phyloP scores from a whole-genome alignment of 2,797 vertebrate species.

The Gymnoscopelus microlampas region DNA sequence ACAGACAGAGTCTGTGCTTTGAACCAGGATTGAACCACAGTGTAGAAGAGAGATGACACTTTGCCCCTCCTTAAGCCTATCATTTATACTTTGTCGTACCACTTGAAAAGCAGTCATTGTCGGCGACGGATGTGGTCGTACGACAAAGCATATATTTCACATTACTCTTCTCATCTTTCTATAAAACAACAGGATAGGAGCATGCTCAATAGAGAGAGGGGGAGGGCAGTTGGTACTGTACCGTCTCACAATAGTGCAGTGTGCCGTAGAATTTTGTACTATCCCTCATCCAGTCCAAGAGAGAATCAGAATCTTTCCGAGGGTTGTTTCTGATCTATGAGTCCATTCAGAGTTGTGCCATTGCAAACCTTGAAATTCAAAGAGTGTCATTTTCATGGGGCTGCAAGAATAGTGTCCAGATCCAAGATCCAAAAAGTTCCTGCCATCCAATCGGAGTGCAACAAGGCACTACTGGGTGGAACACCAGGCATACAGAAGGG shows the following conservation, averaged over 20 bases:
- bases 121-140: too few species aligned
- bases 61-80: slow-evolving; percentile 3
- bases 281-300: slow-evolving; percentile 25
- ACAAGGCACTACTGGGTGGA: slow-evolving; percentile 80
- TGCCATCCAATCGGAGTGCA: slow-evolving; percentile 75
- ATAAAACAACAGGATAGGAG: slow-evolving; percentile 44
- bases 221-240: slow-evolving; percentile 27
- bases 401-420: slow-evolving; percentile 44
- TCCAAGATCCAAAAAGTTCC: slow-evolving; percentile 52
- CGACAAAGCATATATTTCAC: too few species aligned
- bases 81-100: too few species aligned
- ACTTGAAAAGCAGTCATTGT: too few species aligned
- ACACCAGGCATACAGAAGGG: slow-evolving; percentile 68
- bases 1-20: slow-evolving; percentile 59
- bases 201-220: slow-evolving; percentile 11
- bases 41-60: slow-evolving; percentile 49
- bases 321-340: slow-evolving; percentile 22
- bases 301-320: slow-evolving; percentile 27
- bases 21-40: slow-evolving; percentile 53
- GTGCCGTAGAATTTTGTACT: slow-evolving; percentile 27
- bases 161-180: slow-evolving; percentile 23
- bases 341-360: slow-evolving; percentile 39
- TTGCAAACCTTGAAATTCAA: slow-evolving; percentile 36
- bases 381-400: slow-evolving; percentile 31
- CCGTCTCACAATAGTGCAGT: slow-evolving; percentile 33